Evolutionary conservation across 2,888 invertebrate genomes (phyloP), one percentile per base, ranked within the genome.

Genomic region (Shargacucullia verbasci): DNA sequence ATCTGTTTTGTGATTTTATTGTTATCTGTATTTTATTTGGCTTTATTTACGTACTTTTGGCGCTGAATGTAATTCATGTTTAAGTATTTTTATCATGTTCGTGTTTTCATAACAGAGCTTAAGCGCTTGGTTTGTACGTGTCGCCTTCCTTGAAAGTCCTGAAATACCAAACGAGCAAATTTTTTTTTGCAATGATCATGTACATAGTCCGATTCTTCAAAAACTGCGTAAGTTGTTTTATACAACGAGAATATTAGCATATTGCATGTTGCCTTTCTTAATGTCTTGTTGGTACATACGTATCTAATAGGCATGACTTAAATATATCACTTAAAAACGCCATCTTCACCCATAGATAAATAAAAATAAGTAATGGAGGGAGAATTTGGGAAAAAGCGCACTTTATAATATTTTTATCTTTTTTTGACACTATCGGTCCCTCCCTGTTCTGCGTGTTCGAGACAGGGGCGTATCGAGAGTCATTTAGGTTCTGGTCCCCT

Each of bases 371-470:
- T 75, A 55, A 75, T 73, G 67, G 76, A 47, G 71, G 76, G 77
- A 57, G 71, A 73, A 73, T 69, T 71, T 64, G 54, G 55, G 78
- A 83, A 87, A 85, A 90, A 86, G 79, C 78, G 90, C 89, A 86
- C 90, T 94, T 89, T 88, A 93, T 94, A 89, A 90, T 90, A 89
- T 88, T 92, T 92, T 94, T 94, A 94, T 94, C 93, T 94, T 94
- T 90, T 91, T 92, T 88, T 94, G 94, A 94, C 94, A 92, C 90
- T 94, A 94, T 94, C 94, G 82, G 84, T 69, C 86, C 90, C 91
- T 86, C 90, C 88, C 85, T 81, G 78, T 76, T 82, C 80, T 75
- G 87, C 83, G 83, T 90, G 91, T 80, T 83, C 49, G 83, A 81
- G 90, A 90, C 91, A 90, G 90, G 91, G 92, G 92, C 87, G 91